Evolutionary conservation across 2,888 invertebrate species (phyloP).

Genomic region (Dryocosmus kuriphilus): DNA sequence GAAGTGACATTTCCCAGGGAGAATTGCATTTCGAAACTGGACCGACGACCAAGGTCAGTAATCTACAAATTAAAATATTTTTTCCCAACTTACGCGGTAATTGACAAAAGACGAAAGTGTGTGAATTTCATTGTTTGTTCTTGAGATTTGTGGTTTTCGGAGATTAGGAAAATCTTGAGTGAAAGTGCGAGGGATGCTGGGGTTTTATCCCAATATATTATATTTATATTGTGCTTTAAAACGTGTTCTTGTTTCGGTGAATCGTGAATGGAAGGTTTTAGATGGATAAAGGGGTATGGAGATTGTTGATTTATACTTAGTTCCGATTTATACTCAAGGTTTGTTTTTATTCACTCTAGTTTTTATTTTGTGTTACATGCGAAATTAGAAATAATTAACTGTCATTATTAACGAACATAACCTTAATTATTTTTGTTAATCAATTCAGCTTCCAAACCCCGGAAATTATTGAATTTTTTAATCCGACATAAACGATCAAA

Average conservation of each 20-base stretch:
- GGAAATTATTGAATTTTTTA: background rate
- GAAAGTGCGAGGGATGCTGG: background rate
- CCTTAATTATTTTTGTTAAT: background rate
- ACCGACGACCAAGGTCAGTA: constrained; percentile 72
- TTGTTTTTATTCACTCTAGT: too few species aligned
- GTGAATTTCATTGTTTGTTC: background rate
- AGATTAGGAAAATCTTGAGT: background rate
- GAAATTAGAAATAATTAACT: too few species aligned
- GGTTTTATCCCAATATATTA: too few species aligned
- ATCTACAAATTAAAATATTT: background rate
- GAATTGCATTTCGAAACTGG: constrained; percentile 71
- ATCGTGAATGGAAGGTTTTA: background rate
- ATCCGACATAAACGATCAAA: too few species aligned
- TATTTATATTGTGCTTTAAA: too few species aligned
- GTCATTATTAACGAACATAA: background rate
- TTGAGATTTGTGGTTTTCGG: background rate
- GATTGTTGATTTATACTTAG: too few species aligned
- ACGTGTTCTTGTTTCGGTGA: too few species aligned
- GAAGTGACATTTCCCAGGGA: constrained; percentile 34
- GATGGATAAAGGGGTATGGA: too few species aligned
- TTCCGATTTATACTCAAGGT: too few species aligned
- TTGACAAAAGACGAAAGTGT: background rate
- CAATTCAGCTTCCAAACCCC: background rate
- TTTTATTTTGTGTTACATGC: too few species aligned
- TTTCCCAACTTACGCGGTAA: background rate